A percentile compares a stretch with the other conserved stretches of the same genome.
These are phyloP conservation scores for Triplophysa rosa DNA, from an alignment of 2,113 vertebrate genomes.

Conservation along the genomic window DNA sequence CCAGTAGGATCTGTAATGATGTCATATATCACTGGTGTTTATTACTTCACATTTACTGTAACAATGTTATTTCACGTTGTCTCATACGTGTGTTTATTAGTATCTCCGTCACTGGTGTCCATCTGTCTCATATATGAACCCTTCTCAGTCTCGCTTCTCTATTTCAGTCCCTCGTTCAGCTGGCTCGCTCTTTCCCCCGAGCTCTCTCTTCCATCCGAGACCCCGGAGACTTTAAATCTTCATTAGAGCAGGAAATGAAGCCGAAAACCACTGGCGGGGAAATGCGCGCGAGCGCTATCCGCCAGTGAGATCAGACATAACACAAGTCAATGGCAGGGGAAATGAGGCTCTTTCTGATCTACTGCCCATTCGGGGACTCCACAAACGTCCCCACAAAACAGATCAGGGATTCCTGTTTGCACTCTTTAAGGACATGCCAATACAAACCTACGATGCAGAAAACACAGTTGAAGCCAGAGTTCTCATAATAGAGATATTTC, in stretches of 20 bases:
- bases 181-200: slow-evolving; percentile 18
- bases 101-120: neutral
- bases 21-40: slow-evolving; percentile 70
- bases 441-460: neutral
- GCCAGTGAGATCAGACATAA: slow-evolving; percentile 61
- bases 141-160: slow-evolving; percentile 10
- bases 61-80: too few relatives aligned
- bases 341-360: slow-evolving; percentile 50
- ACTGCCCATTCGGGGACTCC: slow-evolving; percentile 27
- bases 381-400: neutral
- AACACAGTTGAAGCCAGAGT: too few relatives aligned
- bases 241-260: slow-evolving; percentile 80
- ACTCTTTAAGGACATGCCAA: neutral
- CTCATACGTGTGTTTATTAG: too few relatives aligned
- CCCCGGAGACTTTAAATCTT: slow-evolving; percentile 76
- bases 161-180: slow-evolving; percentile 31
- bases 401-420: neutral
- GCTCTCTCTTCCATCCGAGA: slow-evolving; percentile 54
- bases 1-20: too few relatives aligned
- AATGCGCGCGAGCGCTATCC: slow-evolving; percentile 76
- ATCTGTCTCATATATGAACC: slow-evolving; percentile 23
- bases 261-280: slow-evolving; percentile 77
- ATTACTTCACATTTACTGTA: slow-evolving; percentile 28
- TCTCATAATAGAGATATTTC: too few relatives aligned
- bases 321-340: slow-evolving; percentile 52